Conservation (phyloP, 2,888 invertebrate species). For the Drosophila pseudotakahashii region DNA sequence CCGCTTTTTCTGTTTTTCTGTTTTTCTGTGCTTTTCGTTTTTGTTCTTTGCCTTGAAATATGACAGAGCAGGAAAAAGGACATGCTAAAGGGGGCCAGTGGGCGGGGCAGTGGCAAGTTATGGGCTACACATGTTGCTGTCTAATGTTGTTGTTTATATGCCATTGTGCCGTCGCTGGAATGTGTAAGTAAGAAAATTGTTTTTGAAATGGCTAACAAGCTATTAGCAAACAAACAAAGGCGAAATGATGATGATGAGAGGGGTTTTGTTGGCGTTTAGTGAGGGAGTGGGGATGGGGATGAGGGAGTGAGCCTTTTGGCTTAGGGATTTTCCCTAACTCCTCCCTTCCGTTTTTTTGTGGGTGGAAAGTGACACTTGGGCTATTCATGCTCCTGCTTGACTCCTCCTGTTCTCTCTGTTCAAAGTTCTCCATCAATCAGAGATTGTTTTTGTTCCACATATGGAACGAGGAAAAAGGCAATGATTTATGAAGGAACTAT, state of each 20-base stretch:
- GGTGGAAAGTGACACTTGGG: constrained; percentile 55
- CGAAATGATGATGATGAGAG: constrained; percentile 56
- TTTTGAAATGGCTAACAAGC: constrained; percentile 78
- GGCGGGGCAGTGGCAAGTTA: constrained; percentile 29
- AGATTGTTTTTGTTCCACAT: constrained; percentile 9
- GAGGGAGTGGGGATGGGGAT: too few species aligned
- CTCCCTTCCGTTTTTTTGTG: neutral
- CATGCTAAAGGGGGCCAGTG: constrained; percentile 13
- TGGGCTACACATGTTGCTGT: constrained; percentile 50
- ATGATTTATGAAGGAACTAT: constrained; percentile 37
- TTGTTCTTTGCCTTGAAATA: constrained; percentile 63
- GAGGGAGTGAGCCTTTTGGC: constrained; percentile 2
- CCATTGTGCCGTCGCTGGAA: constrained; percentile 35
- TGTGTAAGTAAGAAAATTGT: constrained; percentile 67
- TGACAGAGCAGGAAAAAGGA: constrained; percentile 47
- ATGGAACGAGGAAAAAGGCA: neutral
- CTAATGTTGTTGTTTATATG: constrained; percentile 37
- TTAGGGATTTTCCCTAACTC: neutral
- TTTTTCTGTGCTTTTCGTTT: constrained; percentile 12
- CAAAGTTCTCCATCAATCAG: constrained; percentile 40
- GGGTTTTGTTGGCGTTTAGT: neutral
- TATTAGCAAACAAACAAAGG: constrained; percentile 76
- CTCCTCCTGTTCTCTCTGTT: neutral
- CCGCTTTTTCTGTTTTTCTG: constrained; percentile 10
- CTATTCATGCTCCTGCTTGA: constrained; percentile 33